Base-by-base conservation (phyloP, 2,113 vertebrate genomes). In the Charina bottae region DNA sequence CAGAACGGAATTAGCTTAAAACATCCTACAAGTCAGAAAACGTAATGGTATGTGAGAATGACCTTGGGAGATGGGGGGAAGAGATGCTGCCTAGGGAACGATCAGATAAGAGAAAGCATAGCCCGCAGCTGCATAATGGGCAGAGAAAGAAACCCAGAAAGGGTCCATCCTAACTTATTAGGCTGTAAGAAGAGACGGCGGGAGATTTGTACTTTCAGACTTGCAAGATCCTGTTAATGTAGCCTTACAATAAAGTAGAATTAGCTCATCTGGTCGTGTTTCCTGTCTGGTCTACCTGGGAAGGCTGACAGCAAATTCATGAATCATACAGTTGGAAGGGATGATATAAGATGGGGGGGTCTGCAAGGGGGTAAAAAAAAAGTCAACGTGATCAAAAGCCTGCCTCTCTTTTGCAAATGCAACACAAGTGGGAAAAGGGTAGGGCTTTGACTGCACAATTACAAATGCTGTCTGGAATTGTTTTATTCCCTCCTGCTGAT, bases 1-100 rank as follows among this genome's bases (percentile, higher is more conserved):
- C 92, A 88, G 94, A 68, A 62, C 94, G 92, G 90, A 95, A 90
- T 46, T 42, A 15, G 87, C 85, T 91, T 28, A 88, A 92, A 93
- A 92, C 85, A 85, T 88, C 90, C 2, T 42, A 37, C 28, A 89
- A 83, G 92, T 91, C 93, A 93, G 94, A 92, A 91, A 15, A 55
- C 1, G 10, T 42, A 33, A 5, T 68, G 83, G 64, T 49, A 12
- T 8, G 72, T 42, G 42, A 3, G 42, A 42, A 42, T 42, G 42
- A 42, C 42, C 42, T 42, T 42, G 42, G 42, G 42, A 42, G 42
- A 42, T 3, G 42, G 42, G 42, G 42, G 42, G 42, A 42, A 42
- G 2, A 42, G 2, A 42, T 42, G 42, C 42, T 42, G 42, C 42
- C 42, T 42, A 3, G 42, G 42, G 42, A 42, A 42, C 42, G 42